A percentile compares a stretch with the other conserved stretches of the same genome.
Conservation (phyloP, 64 coral and sea anemone genomes). For the Stichodactyla mertensii region DNA sequence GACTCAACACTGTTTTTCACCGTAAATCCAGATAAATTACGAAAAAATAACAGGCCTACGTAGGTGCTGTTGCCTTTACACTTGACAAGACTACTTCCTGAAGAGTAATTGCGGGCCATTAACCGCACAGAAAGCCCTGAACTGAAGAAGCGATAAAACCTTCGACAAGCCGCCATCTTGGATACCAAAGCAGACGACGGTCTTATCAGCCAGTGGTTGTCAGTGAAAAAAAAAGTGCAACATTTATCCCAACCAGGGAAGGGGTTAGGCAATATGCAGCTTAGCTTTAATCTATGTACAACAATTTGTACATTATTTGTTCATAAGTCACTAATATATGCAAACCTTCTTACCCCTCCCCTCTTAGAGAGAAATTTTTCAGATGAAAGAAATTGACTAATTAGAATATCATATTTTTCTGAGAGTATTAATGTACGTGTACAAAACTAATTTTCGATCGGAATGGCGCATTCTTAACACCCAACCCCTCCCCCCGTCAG, state of each 20-base stretch:
- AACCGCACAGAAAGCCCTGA: not conserved
- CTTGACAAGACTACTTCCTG: not conserved
- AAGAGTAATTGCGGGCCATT: not conserved
- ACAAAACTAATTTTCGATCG: not conserved
- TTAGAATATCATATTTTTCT: not conserved
- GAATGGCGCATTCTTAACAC: not conserved
- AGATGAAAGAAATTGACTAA: too few relatives aligned
- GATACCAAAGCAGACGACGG: not conserved
- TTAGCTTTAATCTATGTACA: too few relatives aligned
- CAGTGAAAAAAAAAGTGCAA: not conserved
- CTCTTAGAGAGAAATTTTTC: too few relatives aligned
- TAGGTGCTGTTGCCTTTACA: not conserved
- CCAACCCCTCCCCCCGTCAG: not conserved
- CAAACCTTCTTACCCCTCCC: too few relatives aligned
- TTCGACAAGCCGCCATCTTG: constrained; percentile 22
- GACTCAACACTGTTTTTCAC: not conserved
- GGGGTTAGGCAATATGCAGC: not conserved
- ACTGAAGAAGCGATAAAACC: not conserved
- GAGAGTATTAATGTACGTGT: not conserved
- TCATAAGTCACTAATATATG: too few relatives aligned
- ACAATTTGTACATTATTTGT: too few relatives aligned
- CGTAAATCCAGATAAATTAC: not conserved
- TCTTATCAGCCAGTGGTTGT: not conserved
- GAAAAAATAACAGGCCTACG: not conserved
- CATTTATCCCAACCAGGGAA: not conserved